phyloP scores from a whole-genome alignment of 2,113 vertebrate species.

The Narcine bancroftii region DNA sequence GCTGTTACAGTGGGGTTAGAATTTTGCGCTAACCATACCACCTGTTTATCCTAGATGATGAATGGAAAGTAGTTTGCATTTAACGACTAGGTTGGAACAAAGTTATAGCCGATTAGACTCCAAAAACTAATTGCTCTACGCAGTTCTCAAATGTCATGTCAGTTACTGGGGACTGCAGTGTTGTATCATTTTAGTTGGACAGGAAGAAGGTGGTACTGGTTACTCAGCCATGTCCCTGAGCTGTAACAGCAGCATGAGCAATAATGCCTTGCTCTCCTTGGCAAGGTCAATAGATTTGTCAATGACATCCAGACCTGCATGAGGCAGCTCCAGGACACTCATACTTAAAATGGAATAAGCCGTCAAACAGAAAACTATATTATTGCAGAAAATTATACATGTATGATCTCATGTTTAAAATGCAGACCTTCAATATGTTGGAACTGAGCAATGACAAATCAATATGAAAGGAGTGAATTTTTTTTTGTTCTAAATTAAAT shows the following conservation, averaged over 20 bases:
- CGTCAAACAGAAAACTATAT: neutral
- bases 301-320: neutral
- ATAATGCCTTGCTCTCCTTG: neutral
- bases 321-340: neutral
- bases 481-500: neutral
- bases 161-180: neutral
- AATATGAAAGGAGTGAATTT: neutral
- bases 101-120: neutral
- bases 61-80: neutral
- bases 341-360: neutral
- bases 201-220: neutral
- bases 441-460: neutral
- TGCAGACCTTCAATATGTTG: neutral
- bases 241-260: neutral
- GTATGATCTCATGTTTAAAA: neutral
- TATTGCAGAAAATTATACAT: neutral
- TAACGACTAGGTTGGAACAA: neutral
- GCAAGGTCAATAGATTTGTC: neutral
- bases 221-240: neutral
- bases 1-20: too few species aligned
- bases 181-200: neutral
- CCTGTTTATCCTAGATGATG: neutral
- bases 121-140: neutral
- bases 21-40: too few species aligned
- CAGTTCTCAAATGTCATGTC: neutral